Conservation (phyloP, 2,797 vertebrate genomes). For the Fistularia commersonii region DNA sequence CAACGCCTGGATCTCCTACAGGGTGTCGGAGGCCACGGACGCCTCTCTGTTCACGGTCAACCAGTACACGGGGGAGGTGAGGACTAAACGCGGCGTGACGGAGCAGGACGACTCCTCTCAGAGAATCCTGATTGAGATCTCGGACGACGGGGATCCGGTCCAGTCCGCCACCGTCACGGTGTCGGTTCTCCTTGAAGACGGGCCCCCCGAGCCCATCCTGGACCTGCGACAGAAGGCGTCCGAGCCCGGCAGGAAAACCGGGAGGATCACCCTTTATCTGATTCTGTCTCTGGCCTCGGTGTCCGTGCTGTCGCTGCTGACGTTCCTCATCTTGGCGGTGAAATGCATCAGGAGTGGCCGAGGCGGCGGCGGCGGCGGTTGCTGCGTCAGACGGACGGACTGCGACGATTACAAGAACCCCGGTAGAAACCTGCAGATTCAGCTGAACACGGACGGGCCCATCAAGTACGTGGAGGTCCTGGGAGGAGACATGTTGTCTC, state of each 20-base stretch:
- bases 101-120: slow-evolving; percentile 75
- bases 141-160: slow-evolving; percentile 69
- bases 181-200: slow-evolving; percentile 64
- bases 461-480: slow-evolving; percentile 79
- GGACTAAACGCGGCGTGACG: slow-evolving; percentile 68
- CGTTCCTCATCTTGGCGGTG: slow-evolving; percentile 65
- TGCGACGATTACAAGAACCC: slow-evolving; percentile 70
- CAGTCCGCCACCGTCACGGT: slow-evolving; percentile 66
- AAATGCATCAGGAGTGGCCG: slow-evolving; percentile 66
- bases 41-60: slow-evolving; percentile 75
- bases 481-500: slow-evolving; percentile 74
- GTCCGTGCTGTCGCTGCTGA: slow-evolving; percentile 66
- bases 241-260: slow-evolving; percentile 54
- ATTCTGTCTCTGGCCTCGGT: slow-evolving; percentile 69
- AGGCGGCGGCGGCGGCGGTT: slow-evolving; percentile 48
- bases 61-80: slow-evolving; percentile 81
- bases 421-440: slow-evolving; percentile 75
- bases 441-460: slow-evolving; percentile 75
- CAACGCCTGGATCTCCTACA: slow-evolving; percentile 84
- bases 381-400: slow-evolving; percentile 59
- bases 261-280: slow-evolving; percentile 64
- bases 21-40: slow-evolving; percentile 72
- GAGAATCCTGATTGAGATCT: slow-evolving; percentile 69
- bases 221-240: slow-evolving; percentile 50
- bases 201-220: slow-evolving; percentile 58